Evolutionary conservation across 1,140 invertebrate genomes (phyloP), one percentile per base, ranked within the genome.

Genomic region (Eufriesea mexicana): DNA sequence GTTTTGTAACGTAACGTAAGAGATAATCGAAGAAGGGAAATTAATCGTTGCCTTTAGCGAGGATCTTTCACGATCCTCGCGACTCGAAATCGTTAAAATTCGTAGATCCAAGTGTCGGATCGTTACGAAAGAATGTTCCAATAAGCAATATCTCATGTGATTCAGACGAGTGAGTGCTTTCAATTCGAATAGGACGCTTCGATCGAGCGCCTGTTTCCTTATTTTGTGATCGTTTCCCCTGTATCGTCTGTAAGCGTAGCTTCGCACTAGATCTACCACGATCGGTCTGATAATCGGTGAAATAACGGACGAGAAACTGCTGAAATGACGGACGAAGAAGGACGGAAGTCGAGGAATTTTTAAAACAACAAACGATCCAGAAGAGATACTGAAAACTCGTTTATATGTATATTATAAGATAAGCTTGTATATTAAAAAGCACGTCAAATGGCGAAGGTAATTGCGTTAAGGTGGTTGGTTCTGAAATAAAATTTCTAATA

Each of bases 151-250:
- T 45, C 5, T 35, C 18, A 51, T 35, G 70, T 64, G 68, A 73
- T 35, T 62, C 18, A 8, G 23, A 14, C 14, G 23, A 62, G 61
- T 35, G 49, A 66, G 59, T 75, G 61, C 25, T 47, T 49, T 45
- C 51, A 57, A 66, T 42, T 64, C 18, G 23, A 61, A 79, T n/a
- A 42, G 59, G 51, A 81, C 79, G 54, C 72, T 81, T 55, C 71
- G 8, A 70, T 23, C 45, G 45, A 67, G 79, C 75, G 79, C 79
- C 61, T 73, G 42, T 49, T 70, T 49, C 25, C 18, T 73, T 23
- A 74, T 55, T 81, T 76, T 61, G 79, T 75, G 79, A 81, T 81
- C 35, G 28, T 72, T 80, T 25, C 9, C 49, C 72, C 25, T 75
- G 16, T 66, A 42, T 25, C 35, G 35, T 55, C n/a, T 35, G 35